A percentile compares a stretch with the other conserved stretches of the same genome.
Conservation (phyloP, 2,797 vertebrate species). For the Naso thynnoides region DNA sequence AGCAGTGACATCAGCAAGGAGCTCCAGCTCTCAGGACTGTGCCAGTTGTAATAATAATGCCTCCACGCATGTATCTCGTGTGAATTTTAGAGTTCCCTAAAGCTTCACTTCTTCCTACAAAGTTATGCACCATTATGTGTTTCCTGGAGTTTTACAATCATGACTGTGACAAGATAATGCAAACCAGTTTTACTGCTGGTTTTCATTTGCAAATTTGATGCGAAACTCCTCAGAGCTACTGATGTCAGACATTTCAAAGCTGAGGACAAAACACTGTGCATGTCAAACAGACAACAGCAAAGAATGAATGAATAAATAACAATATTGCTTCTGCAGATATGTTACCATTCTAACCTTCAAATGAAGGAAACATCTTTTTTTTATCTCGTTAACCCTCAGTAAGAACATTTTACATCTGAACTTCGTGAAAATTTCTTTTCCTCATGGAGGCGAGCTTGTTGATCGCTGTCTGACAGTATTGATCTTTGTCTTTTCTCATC, state of each 20-base stretch:
- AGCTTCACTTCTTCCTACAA: not conserved
- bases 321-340: not conserved
- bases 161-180: conserved; percentile 28
- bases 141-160: not conserved
- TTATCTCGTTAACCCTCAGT: not conserved
- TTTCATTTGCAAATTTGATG: conserved; percentile 91
- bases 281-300: not conserved
- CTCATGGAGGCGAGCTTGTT: not conserved
- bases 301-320: not conserved
- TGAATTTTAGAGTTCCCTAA: too few species aligned
- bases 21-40: too few species aligned
- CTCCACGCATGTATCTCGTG: too few species aligned
- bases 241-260: conserved; percentile 92
- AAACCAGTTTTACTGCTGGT: conserved; percentile 90
- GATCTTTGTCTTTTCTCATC: conserved; percentile 11
- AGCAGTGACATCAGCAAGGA: too few species aligned
- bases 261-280: conserved; percentile 52
- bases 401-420: not conserved
- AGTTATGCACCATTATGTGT: not conserved
- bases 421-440: not conserved
- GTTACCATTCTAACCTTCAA: not conserved
- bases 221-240: conserved; percentile 92
- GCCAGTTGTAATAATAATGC: too few species aligned
- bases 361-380: not conserved
- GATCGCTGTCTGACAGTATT: conserved; percentile 8